Base-by-base conservation (phyloP, 2,113 vertebrate species). In the Rhinoderma darwinii region DNA sequence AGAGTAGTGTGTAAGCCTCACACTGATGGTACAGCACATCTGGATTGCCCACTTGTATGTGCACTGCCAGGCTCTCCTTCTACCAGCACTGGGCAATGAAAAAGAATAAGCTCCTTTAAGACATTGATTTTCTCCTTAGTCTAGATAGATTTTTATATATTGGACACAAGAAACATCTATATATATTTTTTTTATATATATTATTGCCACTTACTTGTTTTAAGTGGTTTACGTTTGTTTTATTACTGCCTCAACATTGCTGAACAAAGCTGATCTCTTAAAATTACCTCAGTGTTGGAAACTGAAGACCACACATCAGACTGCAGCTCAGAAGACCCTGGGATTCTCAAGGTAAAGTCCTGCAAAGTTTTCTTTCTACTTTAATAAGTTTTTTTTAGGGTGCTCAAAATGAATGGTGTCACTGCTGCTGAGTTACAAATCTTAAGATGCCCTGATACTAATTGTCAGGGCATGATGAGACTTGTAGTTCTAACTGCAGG, bases 201-300 rank as follows among this genome's bases (percentile, higher is more conserved):
- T 61, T 78, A 27, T 43, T 35, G 59, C n/a, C 76, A 81, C 68
- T 14, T 59, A 68, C 59, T 86, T 79, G 44, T 44, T 77, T 35
- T 18, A 84, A 84, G 82, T 75, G 83, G 39, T 54, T 84, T 84
- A 39, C 51, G 1, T 73, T 50, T 73, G 32, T 54, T 70, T 73
- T 51, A 73, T n/a, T 51, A 22, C 44, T 84, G 44, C 43, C 43
- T 83, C 44, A 54, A 50, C 43, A 27, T 77, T 51, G 15, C 47
- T 77, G n/a, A 70, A 5, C n/a, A 47, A 25, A 54, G 41, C 44
- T 83, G 66, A 83, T 83, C 82, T 50, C 17, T 41, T 35, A 14
- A 43, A 30, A 84, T 84, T 84, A 84, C 82, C 82, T 84, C 82
- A 84, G 50, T 74, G 3, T 84, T 84, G 82, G 82, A 59, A 50